These are phyloP conservation scores for Hyalella azteca DNA, from an alignment of 2,888 invertebrate genomes.

Conservation along the genomic window DNA sequence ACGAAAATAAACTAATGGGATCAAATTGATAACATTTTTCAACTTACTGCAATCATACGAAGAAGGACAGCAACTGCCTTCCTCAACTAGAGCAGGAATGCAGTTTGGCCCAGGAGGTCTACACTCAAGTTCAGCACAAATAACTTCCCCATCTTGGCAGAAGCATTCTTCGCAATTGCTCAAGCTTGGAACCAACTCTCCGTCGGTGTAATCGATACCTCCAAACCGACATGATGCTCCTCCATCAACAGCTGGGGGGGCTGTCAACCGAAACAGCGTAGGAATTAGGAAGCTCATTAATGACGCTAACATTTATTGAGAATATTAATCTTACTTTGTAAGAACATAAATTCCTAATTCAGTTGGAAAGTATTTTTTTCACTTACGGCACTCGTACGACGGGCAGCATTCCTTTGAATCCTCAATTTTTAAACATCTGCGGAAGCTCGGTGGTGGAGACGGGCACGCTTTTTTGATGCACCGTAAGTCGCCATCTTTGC, in stretches of 20 bases:
- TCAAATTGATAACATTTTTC: background rate
- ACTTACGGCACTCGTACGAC: conserved; percentile 71
- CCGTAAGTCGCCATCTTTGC: conserved; percentile 80
- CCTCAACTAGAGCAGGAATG: conserved; percentile 27
- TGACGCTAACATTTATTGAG: background rate
- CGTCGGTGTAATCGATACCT: conserved; percentile 43
- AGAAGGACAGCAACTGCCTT: conserved; percentile 50
- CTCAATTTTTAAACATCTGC: conserved; percentile 72
- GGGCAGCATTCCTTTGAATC: conserved; percentile 69
- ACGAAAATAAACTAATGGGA: too few relatives aligned
- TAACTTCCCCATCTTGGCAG: conserved; percentile 46
- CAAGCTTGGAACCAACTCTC: conserved; percentile 44
- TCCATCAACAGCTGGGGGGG: conserved; percentile 27
- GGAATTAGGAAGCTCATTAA: background rate
- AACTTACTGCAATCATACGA: conserved; percentile 56
- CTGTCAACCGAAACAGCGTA: background rate
- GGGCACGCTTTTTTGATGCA: conserved; percentile 78
- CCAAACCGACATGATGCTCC: conserved; percentile 38
- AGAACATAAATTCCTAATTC: too few relatives aligned
- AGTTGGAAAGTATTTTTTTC: too few relatives aligned
- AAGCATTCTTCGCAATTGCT: conserved; percentile 50
- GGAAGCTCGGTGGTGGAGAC: conserved; percentile 72
- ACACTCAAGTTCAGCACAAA: conserved; percentile 54
- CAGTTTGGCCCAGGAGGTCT: conserved; percentile 43
- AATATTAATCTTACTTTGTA: background rate